Base-by-base conservation (phyloP, 2,113 vertebrate genomes). In the Montifringilla adamsi region DNA sequence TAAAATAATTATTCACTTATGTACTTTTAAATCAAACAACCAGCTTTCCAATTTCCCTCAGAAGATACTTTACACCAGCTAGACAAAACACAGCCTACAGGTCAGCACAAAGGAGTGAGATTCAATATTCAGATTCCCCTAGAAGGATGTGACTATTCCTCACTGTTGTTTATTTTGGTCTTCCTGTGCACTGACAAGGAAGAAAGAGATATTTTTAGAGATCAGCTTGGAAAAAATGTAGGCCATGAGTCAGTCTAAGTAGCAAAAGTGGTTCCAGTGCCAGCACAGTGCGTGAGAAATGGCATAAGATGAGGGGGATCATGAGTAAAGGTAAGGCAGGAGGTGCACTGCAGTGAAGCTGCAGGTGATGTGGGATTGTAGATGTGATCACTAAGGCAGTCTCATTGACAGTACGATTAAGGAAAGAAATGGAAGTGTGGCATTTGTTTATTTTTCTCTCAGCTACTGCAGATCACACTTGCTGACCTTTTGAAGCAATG, bases 251-350 rank as follows among this genome's bases (percentile, higher is more conserved):
- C 52, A 88, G 17, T 33, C 47, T 77, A 39, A 68, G 18, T 7
- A 60, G 59, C n/a, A 59, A 56, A 39, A 43, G 33, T 3, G 33
- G 11, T 28, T 11, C 73, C 24, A 21, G 35, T 22, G 41, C 39
- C 43, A 86, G 85, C 33, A 39, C 0, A 0, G 35, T 26, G 43
- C 12, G 0, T 31, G 18, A 78, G 52, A 85, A 90, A 52, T 12
- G 11, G 30, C 0, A 0, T 13, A 46, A 76, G 18, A 55, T 2
- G 3, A 79, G 14, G 23, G 50, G 26, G 18, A 31, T 35, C 0
- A 2, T 59, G 22, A 75, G 37, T 13, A 67, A 70, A 63, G 14
- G 43, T 7, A 58, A 55, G 21, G 59, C 52, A 82, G 28, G 46
- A 77, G 23, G 19, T 66, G 28, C 23, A 11, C 23, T 76, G 50